A percentile compares a stretch with the other conserved stretches of the same genome.
Evolutionary conservation across 2,113 vertebrate genomes (phyloP).

Genomic region (Prunella himalayana): DNA sequence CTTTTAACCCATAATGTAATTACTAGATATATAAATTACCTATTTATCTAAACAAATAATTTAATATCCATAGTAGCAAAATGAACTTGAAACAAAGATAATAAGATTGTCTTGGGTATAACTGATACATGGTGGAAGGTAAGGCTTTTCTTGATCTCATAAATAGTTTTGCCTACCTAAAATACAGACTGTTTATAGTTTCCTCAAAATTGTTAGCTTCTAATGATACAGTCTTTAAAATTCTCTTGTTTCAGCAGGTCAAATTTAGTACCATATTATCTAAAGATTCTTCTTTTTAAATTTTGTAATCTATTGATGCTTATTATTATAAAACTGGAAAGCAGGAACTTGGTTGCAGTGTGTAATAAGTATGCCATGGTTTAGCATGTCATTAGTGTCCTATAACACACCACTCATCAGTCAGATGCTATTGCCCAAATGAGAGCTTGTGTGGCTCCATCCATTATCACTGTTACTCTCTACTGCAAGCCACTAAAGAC

Average conservation of each 20-base stretch:
- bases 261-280: background rate
- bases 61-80: background rate
- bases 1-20: constrained; percentile 57
- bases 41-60: background rate
- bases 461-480: background rate
- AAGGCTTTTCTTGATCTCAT: background rate
- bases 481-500: background rate
- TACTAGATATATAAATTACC: background rate
- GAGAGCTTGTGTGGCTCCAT: background rate
- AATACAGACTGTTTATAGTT: background rate
- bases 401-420: background rate
- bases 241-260: background rate
- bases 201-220: background rate
- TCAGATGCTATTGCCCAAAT: background rate
- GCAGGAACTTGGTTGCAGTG: background rate
- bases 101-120: background rate
- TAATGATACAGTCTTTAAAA: background rate
- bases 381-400: background rate
- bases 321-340: background rate
- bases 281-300: background rate
- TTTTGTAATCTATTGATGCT: background rate
- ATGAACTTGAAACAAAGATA: background rate
- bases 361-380: background rate
- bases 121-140: fast-evolving
- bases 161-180: background rate